Evolutionary conservation across 2,113 vertebrate genomes (phyloP), one percentile per base, ranked within the genome.

Genomic region (Ammodytes marinus): DNA sequence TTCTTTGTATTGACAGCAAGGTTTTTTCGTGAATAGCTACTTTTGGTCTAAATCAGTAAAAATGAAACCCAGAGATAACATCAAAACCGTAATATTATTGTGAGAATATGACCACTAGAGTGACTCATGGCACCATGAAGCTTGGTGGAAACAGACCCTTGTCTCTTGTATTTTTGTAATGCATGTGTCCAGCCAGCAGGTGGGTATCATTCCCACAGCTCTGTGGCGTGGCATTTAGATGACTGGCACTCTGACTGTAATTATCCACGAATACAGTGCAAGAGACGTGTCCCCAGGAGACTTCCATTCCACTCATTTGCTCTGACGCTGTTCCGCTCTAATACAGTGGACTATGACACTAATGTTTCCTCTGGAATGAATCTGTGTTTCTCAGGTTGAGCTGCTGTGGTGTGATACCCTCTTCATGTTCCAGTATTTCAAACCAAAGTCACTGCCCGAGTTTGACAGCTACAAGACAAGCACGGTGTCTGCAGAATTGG

Each of bases 381-480:
- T 87, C 2, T 59, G 7, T 65, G 39, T 87, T 69, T 82, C 80
- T 42, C 86, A 99, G 98, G 97, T 99, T 86, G 98, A 99, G 77
- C 93, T 99, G 19, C 95, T 95, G 14, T 99, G 98, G 98, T 95
- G 94, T 43, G 97, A 99, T 15, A 95, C 97, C 37, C 91, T 97
- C 53, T 98, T 97, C 83, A 97, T 99, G 97, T 99, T 99, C 85
- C 96, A 97, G 27, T 99, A 99, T 85, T 99, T 99, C 91, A 99
- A 99, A 87, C 99, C 99, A 66, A 99, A 99, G 95, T 96, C 97
- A 1, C 95, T 99, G 70, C 97, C 99, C 0, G 99, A 99, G 80
- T 99, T 99, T 79, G 99, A 99, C 79, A 99, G 99, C 91, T 99
- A 99, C 85, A 99, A 99, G 94, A 98, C 98, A 1, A 99, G 98